Base-by-base conservation (phyloP, 2,888 invertebrate species). In the Plagiodera versicolora region DNA sequence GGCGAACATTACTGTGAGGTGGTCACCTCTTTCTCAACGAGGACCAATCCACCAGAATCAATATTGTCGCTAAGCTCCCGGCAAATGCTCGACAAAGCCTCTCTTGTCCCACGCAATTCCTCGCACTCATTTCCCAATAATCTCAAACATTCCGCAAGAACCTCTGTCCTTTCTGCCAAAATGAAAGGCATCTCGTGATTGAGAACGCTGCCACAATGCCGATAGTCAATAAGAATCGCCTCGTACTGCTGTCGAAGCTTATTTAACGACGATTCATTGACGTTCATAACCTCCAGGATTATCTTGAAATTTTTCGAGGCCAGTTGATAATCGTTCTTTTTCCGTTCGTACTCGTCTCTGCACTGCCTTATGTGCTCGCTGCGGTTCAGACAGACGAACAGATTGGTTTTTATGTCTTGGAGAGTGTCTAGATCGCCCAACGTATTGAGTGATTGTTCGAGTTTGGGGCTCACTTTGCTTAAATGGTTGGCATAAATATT, bases 271-370 rank as follows among this genome's bases (percentile, higher is more conserved):
- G 64, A 64, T 20, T 69, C 64, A 52, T 70, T 71, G 44, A 77
- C 69, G 63, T 73, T 75, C 61, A 77, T 72, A 46, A 75, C 74
- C 67, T 79, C 76, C 45, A 79, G 61, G 28, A 79, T 73, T 52
- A 77, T 72, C 63, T 76, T 76, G 61, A 78, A 77, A 67, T 79
- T 79, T 56, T 76, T 74, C 28, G 75, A 64, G 0, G 77, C 79
- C 57, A 75, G 70, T 45, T 73, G 71, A 62, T 73, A 78, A 63
- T 79, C 75, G 58, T 62, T 65, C 32, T 70, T 68, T 17, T 68
- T 65, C 35, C 64, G 61, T 48, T 72, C 70, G 60, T 70, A 70
- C 30, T 73, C 68, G 45, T 51, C 50, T 48, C 64, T 66, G 24
- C 68, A 56, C 44, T 66, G 63, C 57, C 65, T 67, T 17, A 72